Conservation (phyloP, 1,140 invertebrate genomes). For the Diuraphis noxia region DNA sequence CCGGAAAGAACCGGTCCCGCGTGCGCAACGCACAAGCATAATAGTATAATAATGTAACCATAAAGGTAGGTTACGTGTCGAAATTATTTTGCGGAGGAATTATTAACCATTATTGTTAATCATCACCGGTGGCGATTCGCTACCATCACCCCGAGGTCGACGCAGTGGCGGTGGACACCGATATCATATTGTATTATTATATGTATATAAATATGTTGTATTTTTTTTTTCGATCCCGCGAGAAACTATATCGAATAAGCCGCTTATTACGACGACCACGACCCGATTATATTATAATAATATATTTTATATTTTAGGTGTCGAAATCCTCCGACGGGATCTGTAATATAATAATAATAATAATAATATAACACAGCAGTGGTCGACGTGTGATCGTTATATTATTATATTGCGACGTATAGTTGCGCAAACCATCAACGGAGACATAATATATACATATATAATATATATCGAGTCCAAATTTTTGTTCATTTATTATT, state of each 20-base stretch:
- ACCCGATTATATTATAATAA: not conserved
- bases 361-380: not conserved
- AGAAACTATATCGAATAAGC: not conserved
- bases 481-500: not conserved
- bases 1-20: conserved; percentile 45
- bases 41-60: not conserved
- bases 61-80: conserved; percentile 20
- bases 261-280: not conserved
- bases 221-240: not conserved
- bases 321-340: not conserved
- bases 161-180: not conserved
- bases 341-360: not conserved
- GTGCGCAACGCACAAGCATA: not conserved
- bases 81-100: conserved; percentile 12
- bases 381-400: not conserved
- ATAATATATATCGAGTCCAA: not conserved
- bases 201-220: not conserved
- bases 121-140: conserved; percentile 18
- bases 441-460: no score
- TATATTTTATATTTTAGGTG: not conserved
- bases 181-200: not conserved
- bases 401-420: not conserved
- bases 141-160: not conserved
- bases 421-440: not conserved
- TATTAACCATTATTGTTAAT: conserved; percentile 13